Conservation (phyloP, 1,140 invertebrate species). For the Orius laevigatus region DNA sequence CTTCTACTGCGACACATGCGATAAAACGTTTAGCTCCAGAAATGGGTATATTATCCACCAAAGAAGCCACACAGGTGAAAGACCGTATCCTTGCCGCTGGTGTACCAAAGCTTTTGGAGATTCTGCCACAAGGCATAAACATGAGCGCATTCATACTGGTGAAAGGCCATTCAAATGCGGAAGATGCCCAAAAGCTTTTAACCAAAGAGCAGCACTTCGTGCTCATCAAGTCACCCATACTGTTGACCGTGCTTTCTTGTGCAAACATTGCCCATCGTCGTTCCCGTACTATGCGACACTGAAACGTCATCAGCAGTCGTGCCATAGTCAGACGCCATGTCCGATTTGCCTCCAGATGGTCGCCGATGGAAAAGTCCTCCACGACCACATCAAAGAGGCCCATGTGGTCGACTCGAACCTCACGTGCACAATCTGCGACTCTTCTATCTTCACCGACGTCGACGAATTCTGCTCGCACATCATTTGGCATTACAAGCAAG, state of each 20-base stretch:
- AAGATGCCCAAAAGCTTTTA: constrained; percentile 38
- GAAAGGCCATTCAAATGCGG: constrained; percentile 39
- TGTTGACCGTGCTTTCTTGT: constrained; percentile 16
- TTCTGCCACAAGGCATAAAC: constrained; percentile 31
- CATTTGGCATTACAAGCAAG: constrained; percentile 18
- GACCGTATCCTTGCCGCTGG: constrained; percentile 51
- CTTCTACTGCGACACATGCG: constrained; percentile 39
- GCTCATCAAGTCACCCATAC: constrained; percentile 20
- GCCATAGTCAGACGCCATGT: constrained; percentile 16
- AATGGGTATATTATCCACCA: constrained; percentile 55
- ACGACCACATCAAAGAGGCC: constrained; percentile 14
- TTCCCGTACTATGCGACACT: constrained; percentile 18
- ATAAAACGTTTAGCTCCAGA: constrained; percentile 33
- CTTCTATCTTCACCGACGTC: constrained; percentile 13
- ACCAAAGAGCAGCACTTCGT: constrained; percentile 29
- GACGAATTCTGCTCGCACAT: constrained; percentile 17
- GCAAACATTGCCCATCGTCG: constrained; percentile 17
- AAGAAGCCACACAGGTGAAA: constrained; percentile 55
- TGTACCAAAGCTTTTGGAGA: constrained; percentile 60
- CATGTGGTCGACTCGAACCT: constrained; percentile 11
- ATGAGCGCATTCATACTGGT: constrained; percentile 39
- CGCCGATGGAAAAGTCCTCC: constrained; percentile 11
- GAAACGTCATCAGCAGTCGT: constrained; percentile 16
- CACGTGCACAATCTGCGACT: constrained; percentile 16
- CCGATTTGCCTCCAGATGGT: constrained; percentile 14